Conservation (phyloP, 2,797 vertebrate species). For the Acanthopagrus latus region DNA sequence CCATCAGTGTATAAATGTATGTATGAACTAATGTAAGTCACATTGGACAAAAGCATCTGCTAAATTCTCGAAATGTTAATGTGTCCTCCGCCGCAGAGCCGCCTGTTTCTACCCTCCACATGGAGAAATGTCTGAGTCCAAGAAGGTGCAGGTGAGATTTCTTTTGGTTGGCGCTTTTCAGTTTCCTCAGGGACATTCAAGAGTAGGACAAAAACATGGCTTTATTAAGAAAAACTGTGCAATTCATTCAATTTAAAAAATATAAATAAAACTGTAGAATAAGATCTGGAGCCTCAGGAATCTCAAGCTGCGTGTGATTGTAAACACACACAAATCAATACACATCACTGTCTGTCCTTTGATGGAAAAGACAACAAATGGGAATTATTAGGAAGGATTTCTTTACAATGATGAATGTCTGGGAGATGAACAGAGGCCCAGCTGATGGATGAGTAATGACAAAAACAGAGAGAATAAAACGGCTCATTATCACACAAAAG, state of each 20-base stretch:
- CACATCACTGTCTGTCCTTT: not conserved
- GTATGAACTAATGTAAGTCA: too few species aligned
- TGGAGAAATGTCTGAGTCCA: not conserved
- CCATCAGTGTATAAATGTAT: too few species aligned
- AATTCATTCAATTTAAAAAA: not conserved
- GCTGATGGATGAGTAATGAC: constrained; percentile 59
- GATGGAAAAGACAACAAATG: constrained; percentile 40
- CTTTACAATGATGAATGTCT: constrained; percentile 36
- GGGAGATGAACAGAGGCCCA: constrained; percentile 36
- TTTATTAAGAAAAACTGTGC: not conserved
- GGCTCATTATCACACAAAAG: constrained; percentile 63
- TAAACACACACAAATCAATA: constrained; percentile 33
- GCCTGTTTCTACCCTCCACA: constrained; percentile 38
- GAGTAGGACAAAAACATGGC: not conserved
- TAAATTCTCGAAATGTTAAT: too few species aligned
- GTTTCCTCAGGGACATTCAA: not conserved
- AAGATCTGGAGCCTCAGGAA: not conserved
- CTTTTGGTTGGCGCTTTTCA: not conserved
- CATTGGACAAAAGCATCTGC: too few species aligned
- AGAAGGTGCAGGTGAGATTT: not conserved
- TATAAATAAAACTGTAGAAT: not conserved
- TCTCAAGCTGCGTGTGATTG: constrained; percentile 17
- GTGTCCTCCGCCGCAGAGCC: constrained; percentile 32
- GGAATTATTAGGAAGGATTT: constrained; percentile 53
- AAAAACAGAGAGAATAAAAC: constrained; percentile 60